phyloP scores from a whole-genome alignment of 2,797 vertebrate genomes.

The Serranus cabrilla region DNA sequence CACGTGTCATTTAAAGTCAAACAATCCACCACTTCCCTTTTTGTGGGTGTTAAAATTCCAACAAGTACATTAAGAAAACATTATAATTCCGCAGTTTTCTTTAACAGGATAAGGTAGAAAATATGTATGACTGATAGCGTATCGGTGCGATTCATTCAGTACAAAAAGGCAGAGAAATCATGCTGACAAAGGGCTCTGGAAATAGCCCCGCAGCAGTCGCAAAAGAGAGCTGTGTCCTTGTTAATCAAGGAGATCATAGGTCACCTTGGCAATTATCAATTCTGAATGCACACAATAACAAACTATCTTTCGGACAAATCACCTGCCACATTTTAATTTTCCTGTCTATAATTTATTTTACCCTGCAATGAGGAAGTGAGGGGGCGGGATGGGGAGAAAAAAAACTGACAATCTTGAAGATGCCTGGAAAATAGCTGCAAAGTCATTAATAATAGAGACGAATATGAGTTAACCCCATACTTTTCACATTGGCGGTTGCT shows the following conservation, averaged over 20 bases:
- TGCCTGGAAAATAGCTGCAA: constrained; percentile 57
- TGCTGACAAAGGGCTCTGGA: constrained; percentile 66
- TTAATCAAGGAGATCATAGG: constrained; percentile 80
- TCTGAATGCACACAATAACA: constrained; percentile 78
- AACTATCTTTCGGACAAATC: constrained; percentile 81
- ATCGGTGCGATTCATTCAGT: constrained; percentile 47
- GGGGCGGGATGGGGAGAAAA: constrained; percentile 35
- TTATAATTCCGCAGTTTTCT: constrained; percentile 24
- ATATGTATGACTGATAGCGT: constrained; percentile 32
- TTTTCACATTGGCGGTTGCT: constrained; percentile 53
- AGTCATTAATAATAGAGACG: constrained; percentile 74
- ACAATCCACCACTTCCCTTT: background rate
- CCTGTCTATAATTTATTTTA: constrained; percentile 76
- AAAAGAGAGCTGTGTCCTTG: constrained; percentile 61
- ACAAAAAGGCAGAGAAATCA: constrained; percentile 55
- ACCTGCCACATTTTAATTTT: constrained; percentile 75
- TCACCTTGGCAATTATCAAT: constrained; percentile 79
- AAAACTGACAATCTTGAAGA: constrained; percentile 62
- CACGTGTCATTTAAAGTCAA: background rate
- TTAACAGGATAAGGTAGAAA: constrained; percentile 7
- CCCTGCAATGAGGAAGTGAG: constrained; percentile 54
- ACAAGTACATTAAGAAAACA: constrained; percentile 3
- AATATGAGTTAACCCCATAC: constrained; percentile 63
- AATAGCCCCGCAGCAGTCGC: constrained; percentile 48
- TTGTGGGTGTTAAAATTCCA: constrained; percentile 11